Base-by-base conservation (phyloP, 2,113 vertebrate genomes). In the Ia io region DNA sequence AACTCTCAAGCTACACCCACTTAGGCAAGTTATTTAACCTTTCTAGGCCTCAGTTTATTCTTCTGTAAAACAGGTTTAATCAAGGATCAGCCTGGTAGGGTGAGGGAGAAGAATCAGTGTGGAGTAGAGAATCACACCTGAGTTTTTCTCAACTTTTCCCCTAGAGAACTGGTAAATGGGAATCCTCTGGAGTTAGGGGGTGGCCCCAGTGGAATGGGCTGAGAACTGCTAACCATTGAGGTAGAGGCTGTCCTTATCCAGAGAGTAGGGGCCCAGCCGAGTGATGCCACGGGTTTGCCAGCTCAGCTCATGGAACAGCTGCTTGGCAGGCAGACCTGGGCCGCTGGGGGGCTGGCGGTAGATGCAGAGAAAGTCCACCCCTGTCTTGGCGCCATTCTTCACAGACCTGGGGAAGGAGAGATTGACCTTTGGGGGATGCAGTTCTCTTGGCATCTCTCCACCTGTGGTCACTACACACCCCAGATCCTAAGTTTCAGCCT, bases 201-300 rank as follows among this genome's bases (percentile, higher is more conserved):
- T 3, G 1, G 42, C 65, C 5, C 18, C 49, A 9, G 74, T 59
- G 28, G n/a, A 44, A 16, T 13, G 10, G 61, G 1, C 51, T 63
- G 20, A 22, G 63, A 17, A 28, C 5, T 7, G 0, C 28, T 93
- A 82, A 98, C 98, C 56, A 0, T 98, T 97, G 56, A 98, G 0
- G 2, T 97, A 98, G 89, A 98, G 98, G 49, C 98, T 98, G 95
- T 96, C 59, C 69, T 78, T 96, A 92, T 98, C 87, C 95, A 98
- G 84, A 37, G 70, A 88, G 93, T 98, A 98, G 83, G 97, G 97
- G 42, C 97, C 98, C 87, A 98, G 93, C 14, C 0, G 42, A 51
- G 96, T 92, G 82, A 97, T 95, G 67, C 96, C 97, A 0, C 0
- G 77, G 23, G 96, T 84, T 93, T 91, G 96, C 96, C 88, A 49